These are phyloP conservation scores for Selenia dentaria DNA, from an alignment of 2,888 invertebrate genomes.

Conservation along the genomic window DNA sequence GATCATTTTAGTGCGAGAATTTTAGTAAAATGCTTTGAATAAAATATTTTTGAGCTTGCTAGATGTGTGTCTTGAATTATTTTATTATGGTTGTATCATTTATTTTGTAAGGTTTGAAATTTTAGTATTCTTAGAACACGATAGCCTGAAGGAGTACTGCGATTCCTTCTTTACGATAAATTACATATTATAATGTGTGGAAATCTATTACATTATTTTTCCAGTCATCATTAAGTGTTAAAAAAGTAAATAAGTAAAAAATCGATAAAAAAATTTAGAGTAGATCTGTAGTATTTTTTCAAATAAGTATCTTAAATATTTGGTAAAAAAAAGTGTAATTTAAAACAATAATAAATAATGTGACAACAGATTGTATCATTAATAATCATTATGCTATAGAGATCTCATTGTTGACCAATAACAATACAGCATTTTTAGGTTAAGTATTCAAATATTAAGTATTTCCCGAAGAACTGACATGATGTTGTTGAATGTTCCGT, in stretches of 20 bases:
- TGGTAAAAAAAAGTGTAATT: conserved; percentile 64
- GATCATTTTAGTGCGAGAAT: conserved; percentile 52
- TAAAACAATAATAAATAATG: conserved; percentile 57
- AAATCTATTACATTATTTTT: conserved; percentile 48
- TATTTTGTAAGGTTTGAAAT: conserved; percentile 58
- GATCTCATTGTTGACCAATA: conserved; percentile 84
- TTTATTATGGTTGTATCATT: conserved; percentile 63
- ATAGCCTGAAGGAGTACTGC: conserved; percentile 38
- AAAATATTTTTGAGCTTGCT: conserved; percentile 54
- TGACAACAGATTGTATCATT: conserved; percentile 71
- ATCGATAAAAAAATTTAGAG: conserved; percentile 56
- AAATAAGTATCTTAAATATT: conserved; percentile 63
- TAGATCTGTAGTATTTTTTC: conserved; percentile 69
- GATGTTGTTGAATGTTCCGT: conserved; percentile 44
- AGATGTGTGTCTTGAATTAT: conserved; percentile 65
- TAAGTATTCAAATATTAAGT: conserved; percentile 70
- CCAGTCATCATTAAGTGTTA: conserved; percentile 52
- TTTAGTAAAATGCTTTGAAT: conserved; percentile 60
- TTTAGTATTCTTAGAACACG: conserved; percentile 55
- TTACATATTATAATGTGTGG: conserved; percentile 44
- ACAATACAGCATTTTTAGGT: conserved; percentile 83
- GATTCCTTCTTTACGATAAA: conserved; percentile 22
- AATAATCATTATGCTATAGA: conserved; percentile 66
- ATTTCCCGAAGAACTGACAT: conserved; percentile 47
- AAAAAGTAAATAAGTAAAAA: conserved; percentile 58